Evolutionary conservation across 2,888 invertebrate species (phyloP), one percentile per base, ranked within the genome.

Genomic region (Neria commutata): DNA sequence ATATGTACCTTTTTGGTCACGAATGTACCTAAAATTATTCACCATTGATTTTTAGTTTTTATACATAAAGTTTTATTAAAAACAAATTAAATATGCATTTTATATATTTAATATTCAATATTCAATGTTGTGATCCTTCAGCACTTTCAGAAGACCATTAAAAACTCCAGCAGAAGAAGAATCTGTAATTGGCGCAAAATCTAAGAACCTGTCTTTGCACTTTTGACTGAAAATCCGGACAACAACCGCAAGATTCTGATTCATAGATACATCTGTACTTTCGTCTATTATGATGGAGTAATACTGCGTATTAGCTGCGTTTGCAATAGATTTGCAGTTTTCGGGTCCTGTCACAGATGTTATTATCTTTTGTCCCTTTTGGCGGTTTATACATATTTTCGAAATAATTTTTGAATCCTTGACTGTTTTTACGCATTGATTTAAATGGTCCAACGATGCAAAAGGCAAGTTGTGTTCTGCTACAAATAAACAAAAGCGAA

Each of bases 51-150:
- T n/a, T n/a, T n/a, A n/a, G n/a, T n/a, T n/a, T n/a, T n/a, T n/a
- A n/a, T n/a, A n/a, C n/a, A n/a, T n/a, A n/a, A n/a, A n/a, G n/a
- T n/a, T n/a, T n/a, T n/a, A n/a, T n/a, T n/a, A n/a, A n/a, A n/a
- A n/a, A n/a, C n/a, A n/a, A n/a, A n/a, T n/a, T n/a, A n/a, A n/a
- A n/a, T n/a, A n/a, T n/a, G n/a, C n/a, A n/a, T n/a, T n/a, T n/a
- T n/a, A n/a, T n/a, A n/a, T n/a, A n/a, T n/a, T n/a, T n/a, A n/a
- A n/a, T n/a, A n/a, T n/a, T n/a, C n/a, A n/a, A n/a, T n/a, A n/a
- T n/a, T n/a, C n/a, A n/a, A 49, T 49, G 25, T 49, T 24, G 26
- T 49, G 24, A 21, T 49, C 23, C 26, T 49, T 49, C n/a, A 49
- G 25, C 1, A 49, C 25, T 21, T 49, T 49, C 5, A 49, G 24